These are phyloP conservation scores for Myotis findleyi DNA, from an alignment of 2,797 vertebrate species.

Conservation along the genomic window DNA sequence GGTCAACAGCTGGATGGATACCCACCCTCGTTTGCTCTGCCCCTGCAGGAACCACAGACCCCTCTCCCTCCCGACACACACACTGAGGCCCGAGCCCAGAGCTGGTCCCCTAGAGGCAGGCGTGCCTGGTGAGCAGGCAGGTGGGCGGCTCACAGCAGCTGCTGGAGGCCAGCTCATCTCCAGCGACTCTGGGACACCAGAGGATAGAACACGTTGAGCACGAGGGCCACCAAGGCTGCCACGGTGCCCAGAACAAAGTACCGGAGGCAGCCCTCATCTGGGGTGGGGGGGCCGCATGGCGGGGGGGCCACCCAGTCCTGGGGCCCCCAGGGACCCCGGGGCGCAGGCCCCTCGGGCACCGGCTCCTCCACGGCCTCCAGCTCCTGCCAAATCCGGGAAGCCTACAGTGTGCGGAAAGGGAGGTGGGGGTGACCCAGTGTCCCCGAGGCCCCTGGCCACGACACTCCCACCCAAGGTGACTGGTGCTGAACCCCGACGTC, in stretches of 20 bases:
- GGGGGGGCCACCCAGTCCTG: slow-evolving; percentile 81
- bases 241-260: slow-evolving; percentile 96
- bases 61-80: slow-evolving; percentile 43
- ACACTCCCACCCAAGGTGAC: slow-evolving; percentile 60
- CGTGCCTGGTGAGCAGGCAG: slow-evolving; percentile 41
- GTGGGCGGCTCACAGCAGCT: slow-evolving; percentile 59
- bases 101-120: slow-evolving; percentile 56
- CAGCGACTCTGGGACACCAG: slow-evolving; percentile 91
- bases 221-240: slow-evolving; percentile 93
- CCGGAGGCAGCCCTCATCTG: slow-evolving; percentile 93
- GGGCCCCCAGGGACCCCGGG: slow-evolving; percentile 84
- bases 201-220: slow-evolving; percentile 95
- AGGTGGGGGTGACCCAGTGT: slow-evolving; percentile 79
- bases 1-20: slow-evolving; percentile 52
- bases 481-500: neutral
- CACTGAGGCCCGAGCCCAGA: slow-evolving; percentile 59
- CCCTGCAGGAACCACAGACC: slow-evolving; percentile 50
- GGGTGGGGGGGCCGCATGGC: slow-evolving; percentile 87
- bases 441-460: slow-evolving; percentile 25
- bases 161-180: slow-evolving; percentile 85
- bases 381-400: slow-evolving; percentile 99
- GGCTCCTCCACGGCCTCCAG: slow-evolving; percentile 96
- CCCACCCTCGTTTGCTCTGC: slow-evolving; percentile 45
- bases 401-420: slow-evolving; percentile 98
- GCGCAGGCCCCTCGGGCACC: slow-evolving; percentile 83